Conservation (phyloP, 2,888 invertebrate species). For the Scaptomyza cyrtandrae region DNA sequence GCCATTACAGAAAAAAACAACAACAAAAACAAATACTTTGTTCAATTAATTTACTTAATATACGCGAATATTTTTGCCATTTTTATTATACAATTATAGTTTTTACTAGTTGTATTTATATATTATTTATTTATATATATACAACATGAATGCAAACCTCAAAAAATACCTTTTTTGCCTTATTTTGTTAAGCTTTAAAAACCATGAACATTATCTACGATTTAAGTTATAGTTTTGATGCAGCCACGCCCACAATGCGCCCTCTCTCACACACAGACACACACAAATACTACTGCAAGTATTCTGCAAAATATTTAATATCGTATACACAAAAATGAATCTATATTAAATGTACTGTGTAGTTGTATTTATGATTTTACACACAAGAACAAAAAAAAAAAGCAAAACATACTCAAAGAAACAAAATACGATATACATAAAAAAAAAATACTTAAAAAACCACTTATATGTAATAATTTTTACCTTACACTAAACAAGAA, state of each 20-base stretch:
- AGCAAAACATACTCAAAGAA: conserved; percentile 65
- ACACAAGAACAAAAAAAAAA: conserved; percentile 33
- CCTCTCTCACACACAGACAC: conserved; percentile 12
- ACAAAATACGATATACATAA: conserved; percentile 50
- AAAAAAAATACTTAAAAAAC: conserved; percentile 14
- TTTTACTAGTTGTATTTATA: conserved; percentile 41
- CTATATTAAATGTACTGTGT: conserved; percentile 58
- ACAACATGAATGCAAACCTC: conserved; percentile 57
- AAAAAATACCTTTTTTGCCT: conserved; percentile 73
- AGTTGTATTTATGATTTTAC: conserved; percentile 74
- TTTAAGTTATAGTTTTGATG: conserved; percentile 26
- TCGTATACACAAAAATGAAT: conserved; percentile 16
- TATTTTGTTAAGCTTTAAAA: conserved; percentile 72
- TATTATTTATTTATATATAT: conserved; percentile 3
- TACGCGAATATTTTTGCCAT: conserved; percentile 67
- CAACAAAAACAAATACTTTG: conserved; percentile 38
- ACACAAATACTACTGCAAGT: conserved; percentile 24
- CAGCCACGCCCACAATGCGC: conserved; percentile 63
- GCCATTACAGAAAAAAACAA: conserved; percentile 67
- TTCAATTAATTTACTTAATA: conserved; percentile 54
- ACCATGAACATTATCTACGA: conserved; percentile 30
- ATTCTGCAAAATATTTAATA: conserved; percentile 36
- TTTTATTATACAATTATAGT: conserved; percentile 38
- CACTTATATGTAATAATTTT: conserved; percentile 49
- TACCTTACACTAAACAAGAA: conserved; percentile 70